Conservation (phyloP, 2,113 vertebrate species). For the Cisticola juncidis region DNA sequence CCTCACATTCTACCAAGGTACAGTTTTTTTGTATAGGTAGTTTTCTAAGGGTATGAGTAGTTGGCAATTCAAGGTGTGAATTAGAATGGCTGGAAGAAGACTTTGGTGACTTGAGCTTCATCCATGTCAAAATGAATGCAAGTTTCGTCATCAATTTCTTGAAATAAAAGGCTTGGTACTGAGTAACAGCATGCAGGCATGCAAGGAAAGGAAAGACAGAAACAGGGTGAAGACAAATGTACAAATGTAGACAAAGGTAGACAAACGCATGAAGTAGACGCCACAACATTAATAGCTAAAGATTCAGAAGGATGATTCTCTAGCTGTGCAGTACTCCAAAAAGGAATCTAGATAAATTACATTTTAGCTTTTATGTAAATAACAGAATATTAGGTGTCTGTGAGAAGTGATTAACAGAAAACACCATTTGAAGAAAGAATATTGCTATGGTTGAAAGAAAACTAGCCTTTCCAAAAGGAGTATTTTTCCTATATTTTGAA, state of each 20-base stretch:
- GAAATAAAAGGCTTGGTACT: slow-evolving; percentile 65
- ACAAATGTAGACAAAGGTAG: slow-evolving; percentile 36
- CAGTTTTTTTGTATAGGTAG: slow-evolving; percentile 46
- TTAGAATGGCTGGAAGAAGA: slow-evolving; percentile 40
- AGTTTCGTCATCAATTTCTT: slow-evolving; percentile 67
- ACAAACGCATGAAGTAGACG: slow-evolving; percentile 46
- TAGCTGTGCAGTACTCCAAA: background rate
- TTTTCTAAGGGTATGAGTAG: slow-evolving; percentile 38
- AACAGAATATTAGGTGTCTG: background rate
- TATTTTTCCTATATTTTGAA: background rate
- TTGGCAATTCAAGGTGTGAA: slow-evolving; percentile 28
- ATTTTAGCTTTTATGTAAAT: background rate
- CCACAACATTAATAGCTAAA: background rate
- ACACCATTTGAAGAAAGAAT: background rate
- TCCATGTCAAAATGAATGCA: slow-evolving; percentile 66
- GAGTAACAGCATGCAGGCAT: slow-evolving; percentile 65
- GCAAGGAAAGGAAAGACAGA: slow-evolving; percentile 60
- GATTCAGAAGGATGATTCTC: background rate
- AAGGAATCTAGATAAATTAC: background rate
- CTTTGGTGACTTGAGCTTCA: slow-evolving; percentile 62
- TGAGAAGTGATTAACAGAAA: background rate
- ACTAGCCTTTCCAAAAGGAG: background rate
- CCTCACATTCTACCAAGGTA: slow-evolving; percentile 48
- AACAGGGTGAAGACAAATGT: slow-evolving; percentile 45
- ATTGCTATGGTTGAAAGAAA: background rate